Base-by-base conservation (phyloP, 2,888 invertebrate species). In the Drosophila subquinaria region DNA sequence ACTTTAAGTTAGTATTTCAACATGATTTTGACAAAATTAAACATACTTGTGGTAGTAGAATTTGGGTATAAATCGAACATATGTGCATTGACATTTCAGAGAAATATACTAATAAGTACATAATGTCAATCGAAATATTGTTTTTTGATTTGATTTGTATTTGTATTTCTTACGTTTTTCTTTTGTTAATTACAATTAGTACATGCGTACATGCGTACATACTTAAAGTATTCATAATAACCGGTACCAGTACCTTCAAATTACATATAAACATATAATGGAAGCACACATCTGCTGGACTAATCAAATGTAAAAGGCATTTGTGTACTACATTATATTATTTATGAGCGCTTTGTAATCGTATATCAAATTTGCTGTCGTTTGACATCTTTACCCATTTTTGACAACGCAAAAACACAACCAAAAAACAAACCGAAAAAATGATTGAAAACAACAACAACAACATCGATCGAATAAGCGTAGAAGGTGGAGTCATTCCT, bases 401-500 rank as follows among this genome's bases (percentile, higher is more conserved):
- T 92, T 92, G 92, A 92, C 92, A 92, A 92, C 92, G 91, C 86
- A 86, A 60, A 13, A 13, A 48, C 17, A 17, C 27, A 71, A 23
- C 11, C 2, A 36, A 43, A 6, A 5, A 3, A 45, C 38, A 30
- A 47, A 15, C 17, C 17, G 1, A 17, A 17, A 17, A n/a, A n/a
- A n/a, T 47, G n/a, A 4, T 43, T 42, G 15, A 27, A 47, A 40
- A 53, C 33, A 43, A 74, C 65, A 55, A 74, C 52, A 55, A 74
- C 52, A 36, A 50, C 48, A 20, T 53, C 27, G 42, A 38, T 51
- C 60, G 40, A 66, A 60, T 68, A 68, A 75, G 63, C 69, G 91
- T 94, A 98, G 98, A 98, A 98, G 96, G 96, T 95, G 94, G 98
- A 98, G 90, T 95, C 96, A 73, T 99, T 98, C 96, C 95, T 98